These are phyloP conservation scores for Metacarcinus magister DNA, from an alignment of 2,888 invertebrate genomes.

Conservation along the genomic window DNA sequence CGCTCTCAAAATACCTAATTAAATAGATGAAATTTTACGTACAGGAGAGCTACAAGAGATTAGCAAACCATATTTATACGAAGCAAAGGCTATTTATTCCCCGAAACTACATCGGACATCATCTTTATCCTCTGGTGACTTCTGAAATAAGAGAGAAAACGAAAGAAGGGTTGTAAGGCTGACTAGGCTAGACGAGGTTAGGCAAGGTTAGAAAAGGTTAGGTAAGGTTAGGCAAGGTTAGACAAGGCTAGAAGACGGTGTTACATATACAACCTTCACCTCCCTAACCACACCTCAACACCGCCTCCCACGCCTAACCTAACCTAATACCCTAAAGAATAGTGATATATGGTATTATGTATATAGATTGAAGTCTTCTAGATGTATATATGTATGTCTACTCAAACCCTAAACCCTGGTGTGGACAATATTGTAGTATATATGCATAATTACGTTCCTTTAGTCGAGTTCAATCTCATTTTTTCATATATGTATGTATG, in stretches of 20 bases:
- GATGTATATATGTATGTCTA: conserved; percentile 3
- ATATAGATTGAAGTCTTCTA: not conserved
- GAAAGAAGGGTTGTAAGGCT: not conserved
- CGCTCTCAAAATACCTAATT: not conserved
- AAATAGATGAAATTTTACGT: not conserved
- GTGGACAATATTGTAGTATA: not conserved
- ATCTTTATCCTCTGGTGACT: not conserved
- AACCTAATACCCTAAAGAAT: not conserved
- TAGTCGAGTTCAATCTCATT: not conserved
- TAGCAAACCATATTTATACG: not conserved
- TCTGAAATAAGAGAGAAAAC: not conserved
- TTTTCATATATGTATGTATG: not conserved
- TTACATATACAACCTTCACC: not conserved
- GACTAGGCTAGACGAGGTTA: not conserved
- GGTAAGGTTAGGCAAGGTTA: not conserved
- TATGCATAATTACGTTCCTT: not conserved
- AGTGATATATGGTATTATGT: conserved; percentile 27
- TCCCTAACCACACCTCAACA: not conserved
- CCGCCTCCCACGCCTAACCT: not conserved
- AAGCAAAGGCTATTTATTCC: too few species aligned
- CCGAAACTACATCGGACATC: not conserved
- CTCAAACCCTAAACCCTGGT: not conserved
- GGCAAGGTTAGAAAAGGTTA: not conserved
- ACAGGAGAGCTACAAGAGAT: not conserved
- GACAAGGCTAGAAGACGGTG: not conserved